phyloP scores from a whole-genome alignment of 2,113 vertebrate genomes.

The Axis porcinus region DNA sequence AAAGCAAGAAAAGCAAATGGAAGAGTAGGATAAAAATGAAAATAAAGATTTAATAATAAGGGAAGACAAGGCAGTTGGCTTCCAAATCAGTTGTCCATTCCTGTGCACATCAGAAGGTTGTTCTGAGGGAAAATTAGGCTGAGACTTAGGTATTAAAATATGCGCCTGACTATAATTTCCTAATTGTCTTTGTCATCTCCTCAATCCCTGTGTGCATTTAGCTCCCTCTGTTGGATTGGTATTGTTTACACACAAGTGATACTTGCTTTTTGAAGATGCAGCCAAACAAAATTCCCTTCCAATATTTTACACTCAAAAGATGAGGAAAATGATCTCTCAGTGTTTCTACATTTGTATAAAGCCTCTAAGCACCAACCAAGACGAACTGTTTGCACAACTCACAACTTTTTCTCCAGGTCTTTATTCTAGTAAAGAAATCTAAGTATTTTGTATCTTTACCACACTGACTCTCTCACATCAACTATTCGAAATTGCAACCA shows the following conservation, averaged over 20 bases:
- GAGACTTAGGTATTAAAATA: neutral
- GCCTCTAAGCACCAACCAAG: neutral
- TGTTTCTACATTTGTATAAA: constrained; percentile 13
- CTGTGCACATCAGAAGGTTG: neutral
- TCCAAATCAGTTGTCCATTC: neutral
- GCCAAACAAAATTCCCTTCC: constrained; percentile 25
- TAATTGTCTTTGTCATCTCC: neutral
- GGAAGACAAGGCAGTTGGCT: neutral
- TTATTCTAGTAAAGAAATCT: constrained; percentile 6
- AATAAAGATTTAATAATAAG: neutral
- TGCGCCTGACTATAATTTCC: neutral
- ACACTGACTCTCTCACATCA: neutral
- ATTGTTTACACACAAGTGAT: constrained; percentile 51
- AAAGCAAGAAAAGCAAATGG: neutral
- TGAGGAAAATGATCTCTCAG: constrained; percentile 17
- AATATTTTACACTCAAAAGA: constrained; percentile 36
- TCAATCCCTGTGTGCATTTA: constrained; percentile 44
- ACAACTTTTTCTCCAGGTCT: constrained; percentile 27
- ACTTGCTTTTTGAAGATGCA: constrained; percentile 2
- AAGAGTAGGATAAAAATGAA: neutral
- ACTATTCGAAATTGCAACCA: constrained; percentile 43
- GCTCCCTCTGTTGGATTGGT: constrained; percentile 64
- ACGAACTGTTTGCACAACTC: neutral
- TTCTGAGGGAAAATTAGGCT: neutral
- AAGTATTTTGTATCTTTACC: constrained; percentile 27